phyloP scores from a whole-genome alignment of 2,113 vertebrate species.

The Colinus virginianus region DNA sequence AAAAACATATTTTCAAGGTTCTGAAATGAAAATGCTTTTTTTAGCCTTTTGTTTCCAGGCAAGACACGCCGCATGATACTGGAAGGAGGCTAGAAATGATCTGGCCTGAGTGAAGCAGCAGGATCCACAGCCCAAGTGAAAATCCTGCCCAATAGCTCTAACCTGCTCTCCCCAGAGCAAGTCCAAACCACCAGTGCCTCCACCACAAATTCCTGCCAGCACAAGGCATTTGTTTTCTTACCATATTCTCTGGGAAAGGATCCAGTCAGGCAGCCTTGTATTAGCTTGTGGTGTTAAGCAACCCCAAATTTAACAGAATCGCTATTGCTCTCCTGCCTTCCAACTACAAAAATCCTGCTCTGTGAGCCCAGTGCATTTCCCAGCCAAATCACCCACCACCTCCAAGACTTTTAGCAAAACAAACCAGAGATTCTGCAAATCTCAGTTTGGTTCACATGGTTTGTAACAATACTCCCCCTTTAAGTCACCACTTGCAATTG shows the following conservation, averaged over 20 bases:
- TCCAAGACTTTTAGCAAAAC: conserved; percentile 20
- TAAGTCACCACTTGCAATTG: neutral
- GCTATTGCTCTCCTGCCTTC: neutral
- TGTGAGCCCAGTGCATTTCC: neutral
- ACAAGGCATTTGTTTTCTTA: conserved; percentile 8
- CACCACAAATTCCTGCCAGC: neutral
- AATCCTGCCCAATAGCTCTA: neutral
- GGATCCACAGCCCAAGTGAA: neutral
- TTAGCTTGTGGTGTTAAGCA: neutral
- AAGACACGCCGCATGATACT: neutral
- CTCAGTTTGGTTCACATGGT: conserved; percentile 3
- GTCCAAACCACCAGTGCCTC: neutral
- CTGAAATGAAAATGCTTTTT: neutral
- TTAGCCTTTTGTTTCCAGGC: neutral
- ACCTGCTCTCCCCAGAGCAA: neutral
- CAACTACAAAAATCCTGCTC: neutral
- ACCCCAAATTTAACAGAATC: conserved; percentile 26
- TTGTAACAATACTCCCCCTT: neutral
- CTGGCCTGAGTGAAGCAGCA: neutral
- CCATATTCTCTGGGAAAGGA: conserved; percentile 9
- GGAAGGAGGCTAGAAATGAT: neutral
- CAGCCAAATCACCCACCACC: neutral
- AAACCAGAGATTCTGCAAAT: neutral
- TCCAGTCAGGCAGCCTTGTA: conserved; percentile 18
- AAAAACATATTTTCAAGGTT: neutral